Conservation (phyloP, 2,888 invertebrate species). For the Stratiomys singularior region DNA sequence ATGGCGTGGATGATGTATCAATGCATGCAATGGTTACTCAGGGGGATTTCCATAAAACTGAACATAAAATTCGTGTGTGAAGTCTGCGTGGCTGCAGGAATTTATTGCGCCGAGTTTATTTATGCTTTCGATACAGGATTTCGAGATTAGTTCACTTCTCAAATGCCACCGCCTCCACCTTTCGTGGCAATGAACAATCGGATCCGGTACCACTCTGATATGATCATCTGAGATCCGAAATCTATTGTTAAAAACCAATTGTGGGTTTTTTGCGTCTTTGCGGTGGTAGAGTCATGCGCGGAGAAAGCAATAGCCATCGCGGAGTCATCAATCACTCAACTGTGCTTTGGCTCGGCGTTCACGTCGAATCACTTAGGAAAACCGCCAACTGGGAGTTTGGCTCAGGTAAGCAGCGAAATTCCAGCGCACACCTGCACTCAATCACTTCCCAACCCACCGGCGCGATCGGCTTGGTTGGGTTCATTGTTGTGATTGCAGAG, state of each 20-base stretch:
- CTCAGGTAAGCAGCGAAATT: constrained; percentile 34
- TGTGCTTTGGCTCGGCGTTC: background rate
- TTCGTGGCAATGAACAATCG: background rate
- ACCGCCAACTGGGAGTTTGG: constrained; percentile 30
- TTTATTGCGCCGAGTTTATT: background rate
- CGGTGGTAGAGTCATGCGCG: background rate
- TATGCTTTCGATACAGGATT: background rate
- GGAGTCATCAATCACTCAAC: constrained; percentile 23
- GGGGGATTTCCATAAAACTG: background rate
- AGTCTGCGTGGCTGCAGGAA: background rate
- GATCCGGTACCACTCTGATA: background rate
- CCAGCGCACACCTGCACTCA: constrained; percentile 34
- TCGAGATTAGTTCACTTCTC: background rate
- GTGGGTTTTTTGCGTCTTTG: background rate
- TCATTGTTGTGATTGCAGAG: background rate
- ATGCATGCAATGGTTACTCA: background rate
- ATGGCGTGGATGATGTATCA: background rate
- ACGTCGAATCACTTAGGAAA: background rate
- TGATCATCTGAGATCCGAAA: background rate
- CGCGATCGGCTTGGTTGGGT: constrained; percentile 3
- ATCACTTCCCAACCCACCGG: constrained; percentile 25
- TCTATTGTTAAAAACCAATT: constrained; percentile 6
- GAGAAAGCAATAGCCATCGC: constrained; percentile 36
- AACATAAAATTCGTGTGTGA: background rate
- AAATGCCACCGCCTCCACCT: constrained; percentile 4